These are phyloP conservation scores for Rattus rattus DNA, from an alignment of 2,113 vertebrate species.

Conservation along the genomic window DNA sequence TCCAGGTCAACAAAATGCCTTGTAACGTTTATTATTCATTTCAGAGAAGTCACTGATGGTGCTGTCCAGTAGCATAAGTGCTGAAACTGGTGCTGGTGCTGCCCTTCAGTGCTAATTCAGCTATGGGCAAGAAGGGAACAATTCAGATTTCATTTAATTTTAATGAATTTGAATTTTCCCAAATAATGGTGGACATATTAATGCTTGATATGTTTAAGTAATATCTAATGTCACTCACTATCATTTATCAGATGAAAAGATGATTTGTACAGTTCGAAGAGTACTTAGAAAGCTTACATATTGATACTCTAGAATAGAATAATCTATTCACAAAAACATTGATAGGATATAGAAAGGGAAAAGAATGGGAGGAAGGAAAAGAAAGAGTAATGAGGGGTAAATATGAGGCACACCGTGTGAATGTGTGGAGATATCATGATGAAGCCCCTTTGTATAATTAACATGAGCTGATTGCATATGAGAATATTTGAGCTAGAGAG, in stretches of 20 bases:
- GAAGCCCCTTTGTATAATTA: background rate
- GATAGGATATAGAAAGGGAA: background rate
- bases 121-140: background rate
- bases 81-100: background rate
- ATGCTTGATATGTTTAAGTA: background rate
- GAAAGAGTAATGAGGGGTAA: background rate
- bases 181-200: background rate
- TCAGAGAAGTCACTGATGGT: background rate
- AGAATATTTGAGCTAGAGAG: background rate
- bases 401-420: no score
- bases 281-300: conserved; percentile 17
- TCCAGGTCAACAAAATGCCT: background rate
- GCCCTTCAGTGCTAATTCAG: background rate
- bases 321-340: background rate
- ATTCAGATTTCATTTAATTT: background rate
- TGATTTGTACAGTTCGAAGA: background rate
- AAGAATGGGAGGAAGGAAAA: background rate
- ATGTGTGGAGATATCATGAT: no score
- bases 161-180: conserved; percentile 31
- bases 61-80: background rate
- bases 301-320: background rate
- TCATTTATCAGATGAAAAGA: background rate
- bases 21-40: background rate
- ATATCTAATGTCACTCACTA: background rate
- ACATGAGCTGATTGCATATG: background rate